phyloP scores from a whole-genome alignment of 2,113 vertebrate species.

The Odocoileus virginianus region DNA sequence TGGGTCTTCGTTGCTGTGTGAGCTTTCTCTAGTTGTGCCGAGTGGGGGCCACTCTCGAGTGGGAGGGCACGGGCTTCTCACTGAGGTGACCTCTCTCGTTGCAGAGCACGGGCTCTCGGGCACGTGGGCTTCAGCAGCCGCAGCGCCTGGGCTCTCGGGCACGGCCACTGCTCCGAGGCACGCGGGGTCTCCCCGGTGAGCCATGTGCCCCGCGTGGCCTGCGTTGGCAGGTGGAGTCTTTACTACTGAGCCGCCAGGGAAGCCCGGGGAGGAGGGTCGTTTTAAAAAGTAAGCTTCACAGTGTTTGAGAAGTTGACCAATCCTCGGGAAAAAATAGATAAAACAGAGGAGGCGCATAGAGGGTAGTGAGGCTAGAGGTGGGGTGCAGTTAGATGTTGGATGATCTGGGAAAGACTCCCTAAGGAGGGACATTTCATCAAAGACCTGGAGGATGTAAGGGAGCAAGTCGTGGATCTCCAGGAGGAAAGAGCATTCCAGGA shows the following conservation, averaged over 20 bases:
- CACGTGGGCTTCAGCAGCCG: rapidly evolving
- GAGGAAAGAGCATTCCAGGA: neutral
- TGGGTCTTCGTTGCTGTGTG: neutral
- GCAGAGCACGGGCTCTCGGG: rapidly evolving
- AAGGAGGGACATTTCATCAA: neutral
- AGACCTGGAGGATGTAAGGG: neutral
- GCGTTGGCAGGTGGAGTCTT: neutral
- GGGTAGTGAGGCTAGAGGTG: neutral
- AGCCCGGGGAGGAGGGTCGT: neutral
- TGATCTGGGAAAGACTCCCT: neutral
- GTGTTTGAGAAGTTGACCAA: neutral
- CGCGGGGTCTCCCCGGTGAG: rapidly evolving
- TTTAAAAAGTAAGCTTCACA: neutral
- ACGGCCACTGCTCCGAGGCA: neutral
- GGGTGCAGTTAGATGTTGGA: neutral
- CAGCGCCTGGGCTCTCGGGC: neutral
- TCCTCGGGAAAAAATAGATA: neutral
- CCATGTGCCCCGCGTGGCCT: neutral
- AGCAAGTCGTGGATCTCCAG: rapidly evolving
- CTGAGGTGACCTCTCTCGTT: neutral
- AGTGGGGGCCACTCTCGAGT: neutral
- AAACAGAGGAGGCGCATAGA: neutral
- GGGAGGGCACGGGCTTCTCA: neutral
- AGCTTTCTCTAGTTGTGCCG: neutral
- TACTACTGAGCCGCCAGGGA: neutral